phyloP scores from a whole-genome alignment of 1,140 invertebrate genomes.

The Hestina assimilis region DNA sequence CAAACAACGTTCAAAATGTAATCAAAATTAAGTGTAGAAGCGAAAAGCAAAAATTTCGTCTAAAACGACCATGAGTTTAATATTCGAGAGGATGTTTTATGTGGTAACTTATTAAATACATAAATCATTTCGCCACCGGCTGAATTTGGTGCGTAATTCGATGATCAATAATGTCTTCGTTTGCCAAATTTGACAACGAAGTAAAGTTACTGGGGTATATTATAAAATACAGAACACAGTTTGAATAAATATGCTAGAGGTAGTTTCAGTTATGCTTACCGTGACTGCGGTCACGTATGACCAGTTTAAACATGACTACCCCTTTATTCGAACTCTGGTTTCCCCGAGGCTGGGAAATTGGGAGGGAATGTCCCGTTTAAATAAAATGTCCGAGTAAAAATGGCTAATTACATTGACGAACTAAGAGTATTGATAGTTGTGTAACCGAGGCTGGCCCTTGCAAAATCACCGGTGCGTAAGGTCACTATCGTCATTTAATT shows the following conservation, averaged over 20 bases:
- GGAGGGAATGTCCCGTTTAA: too few relatives aligned
- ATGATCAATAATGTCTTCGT: background rate
- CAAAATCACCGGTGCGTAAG: conserved; percentile 64
- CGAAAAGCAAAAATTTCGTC: conserved; percentile 14
- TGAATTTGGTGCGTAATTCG: background rate
- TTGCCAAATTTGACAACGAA: conserved; percentile 13
- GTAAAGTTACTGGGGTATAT: conserved; percentile 33
- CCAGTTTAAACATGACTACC: too few relatives aligned
- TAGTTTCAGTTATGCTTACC: too few relatives aligned
- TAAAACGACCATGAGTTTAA: conserved; percentile 28
- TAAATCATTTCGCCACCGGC: conserved; percentile 22
- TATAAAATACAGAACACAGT: conserved; percentile 22
- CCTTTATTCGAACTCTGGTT: too few relatives aligned
- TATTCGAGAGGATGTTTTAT: conserved; percentile 24
- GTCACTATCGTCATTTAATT: conserved; percentile 67
- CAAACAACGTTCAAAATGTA: background rate
- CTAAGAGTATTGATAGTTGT: conserved; percentile 50
- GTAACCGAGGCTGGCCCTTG: conserved; percentile 48
- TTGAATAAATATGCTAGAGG: too few relatives aligned
- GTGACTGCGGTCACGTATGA: too few relatives aligned
- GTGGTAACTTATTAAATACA: conserved; percentile 23
- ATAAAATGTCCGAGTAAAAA: conserved; percentile 37
- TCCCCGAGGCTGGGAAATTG: too few relatives aligned
- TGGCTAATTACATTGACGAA: conserved; percentile 47
- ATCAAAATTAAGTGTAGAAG: conserved; percentile 4